phyloP scores from a whole-genome alignment of 2,797 vertebrate genomes.

The Crypturellus tataupa region DNA sequence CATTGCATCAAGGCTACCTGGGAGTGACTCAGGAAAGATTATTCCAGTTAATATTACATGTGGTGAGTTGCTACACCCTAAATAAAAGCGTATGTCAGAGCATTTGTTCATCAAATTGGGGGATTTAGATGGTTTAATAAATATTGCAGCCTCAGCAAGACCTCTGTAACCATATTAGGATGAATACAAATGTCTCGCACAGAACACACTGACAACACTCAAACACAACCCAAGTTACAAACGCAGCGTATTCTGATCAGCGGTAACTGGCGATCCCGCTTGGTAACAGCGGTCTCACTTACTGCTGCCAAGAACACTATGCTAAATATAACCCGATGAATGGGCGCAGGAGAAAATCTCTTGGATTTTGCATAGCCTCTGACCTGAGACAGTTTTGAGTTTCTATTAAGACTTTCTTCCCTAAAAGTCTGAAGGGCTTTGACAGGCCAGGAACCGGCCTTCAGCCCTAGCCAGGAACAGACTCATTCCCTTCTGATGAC shows the following conservation, averaged over 20 bases:
- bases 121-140: constrained; percentile 1
- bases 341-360: not conserved
- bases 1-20: not conserved
- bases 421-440: not conserved
- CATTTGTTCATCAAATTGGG: not conserved
- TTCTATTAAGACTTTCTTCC: not conserved
- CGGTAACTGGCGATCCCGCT: not conserved
- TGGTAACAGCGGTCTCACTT: not conserved
- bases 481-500: not conserved
- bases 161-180: not conserved
- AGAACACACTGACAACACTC: not conserved
- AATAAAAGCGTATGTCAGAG: not conserved
- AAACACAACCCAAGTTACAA: not conserved
- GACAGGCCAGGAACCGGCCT: too few species aligned
- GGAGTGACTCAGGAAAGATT: not conserved
- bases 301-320: not conserved
- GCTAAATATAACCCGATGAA: not conserved
- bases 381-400: not conserved
- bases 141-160: not conserved
- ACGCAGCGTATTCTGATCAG: not conserved
- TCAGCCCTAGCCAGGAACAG: not conserved
- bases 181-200: not conserved
- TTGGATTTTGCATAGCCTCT: not conserved
- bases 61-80: not conserved
- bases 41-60: constrained; percentile 18